phyloP scores from a whole-genome alignment of 2,888 invertebrate species.

The Myathropa florea region DNA sequence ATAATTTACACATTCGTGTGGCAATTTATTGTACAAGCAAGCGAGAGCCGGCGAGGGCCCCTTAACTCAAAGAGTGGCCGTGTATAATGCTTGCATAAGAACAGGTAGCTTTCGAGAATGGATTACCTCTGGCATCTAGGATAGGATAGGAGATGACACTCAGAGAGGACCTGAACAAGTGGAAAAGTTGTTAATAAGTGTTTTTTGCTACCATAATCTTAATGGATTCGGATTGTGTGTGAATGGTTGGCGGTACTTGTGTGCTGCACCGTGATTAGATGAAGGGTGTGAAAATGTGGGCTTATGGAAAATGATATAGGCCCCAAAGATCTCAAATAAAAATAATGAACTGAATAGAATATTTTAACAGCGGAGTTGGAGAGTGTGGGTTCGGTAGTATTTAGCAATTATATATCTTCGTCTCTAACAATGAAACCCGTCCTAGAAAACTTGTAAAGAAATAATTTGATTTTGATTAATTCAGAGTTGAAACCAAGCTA shows the following conservation, averaged over 20 bases:
- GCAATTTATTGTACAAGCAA: conserved; percentile 79
- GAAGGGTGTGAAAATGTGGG: conserved; percentile 11
- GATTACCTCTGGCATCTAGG: conserved; percentile 26
- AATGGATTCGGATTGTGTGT: conserved; percentile 40
- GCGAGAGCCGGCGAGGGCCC: conserved; percentile 70
- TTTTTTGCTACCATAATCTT: conserved; percentile 43
- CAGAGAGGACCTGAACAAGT: conserved; percentile 23
- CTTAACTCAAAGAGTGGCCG: conserved; percentile 8
- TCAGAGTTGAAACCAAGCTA: no score
- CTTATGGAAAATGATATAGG: not conserved
- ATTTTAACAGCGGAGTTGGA: no score
- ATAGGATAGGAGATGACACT: not conserved
- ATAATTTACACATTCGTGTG: conserved; percentile 81
- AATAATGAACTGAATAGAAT: not conserved
- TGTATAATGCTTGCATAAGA: conserved; percentile 17
- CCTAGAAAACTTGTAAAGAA: no score
- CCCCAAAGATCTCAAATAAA: not conserved
- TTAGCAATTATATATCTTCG: no score
- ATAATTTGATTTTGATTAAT: no score
- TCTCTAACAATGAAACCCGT: no score
- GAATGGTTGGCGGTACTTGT: conserved; percentile 1
- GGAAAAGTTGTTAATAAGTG: conserved; percentile 63
- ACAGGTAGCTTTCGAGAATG: conserved; percentile 37
- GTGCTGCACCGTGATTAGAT: not conserved
- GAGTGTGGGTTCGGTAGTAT: no score